Evolutionary conservation across 2,797 vertebrate species (phyloP).

Genomic region (Melopsittacus undulatus): DNA sequence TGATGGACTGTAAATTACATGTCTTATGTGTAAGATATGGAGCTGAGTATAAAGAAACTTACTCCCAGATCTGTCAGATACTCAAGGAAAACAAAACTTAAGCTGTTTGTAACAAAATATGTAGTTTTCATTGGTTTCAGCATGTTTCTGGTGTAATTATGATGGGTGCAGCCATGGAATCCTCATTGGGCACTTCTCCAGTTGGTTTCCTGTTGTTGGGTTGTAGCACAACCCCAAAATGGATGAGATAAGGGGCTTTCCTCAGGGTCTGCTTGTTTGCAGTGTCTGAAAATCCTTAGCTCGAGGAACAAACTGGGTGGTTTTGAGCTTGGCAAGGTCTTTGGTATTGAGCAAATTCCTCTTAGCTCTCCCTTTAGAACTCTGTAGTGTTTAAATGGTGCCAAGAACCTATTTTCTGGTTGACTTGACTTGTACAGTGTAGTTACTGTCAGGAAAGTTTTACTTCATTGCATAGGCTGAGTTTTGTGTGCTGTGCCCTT

Average conservation of each 20-base stretch:
- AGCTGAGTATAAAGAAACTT: neutral
- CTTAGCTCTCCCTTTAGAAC: conserved; percentile 20
- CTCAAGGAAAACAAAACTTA: neutral
- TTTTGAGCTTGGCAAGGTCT: neutral
- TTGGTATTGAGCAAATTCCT: neutral
- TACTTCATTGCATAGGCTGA: neutral
- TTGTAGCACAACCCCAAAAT: neutral
- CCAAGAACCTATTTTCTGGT: conserved; percentile 61
- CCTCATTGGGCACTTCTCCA: neutral
- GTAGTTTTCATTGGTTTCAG: neutral
- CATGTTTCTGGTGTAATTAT: neutral
- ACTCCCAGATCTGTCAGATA: neutral
- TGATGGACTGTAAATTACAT: neutral
- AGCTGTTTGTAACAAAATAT: neutral
- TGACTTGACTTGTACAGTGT: conserved; percentile 26
- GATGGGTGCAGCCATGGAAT: neutral
- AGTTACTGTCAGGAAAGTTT: conserved; percentile 43
- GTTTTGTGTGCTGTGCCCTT: conserved; percentile 5
- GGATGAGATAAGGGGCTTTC: neutral
- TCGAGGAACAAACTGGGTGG: neutral
- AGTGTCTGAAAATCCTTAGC: neutral
- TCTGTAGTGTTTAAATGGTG: neutral
- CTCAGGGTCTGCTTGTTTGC: neutral
- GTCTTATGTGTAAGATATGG: neutral
- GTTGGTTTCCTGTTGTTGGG: neutral